phyloP scores from a whole-genome alignment of 1,140 invertebrate species.

The Triops cancriformis region DNA sequence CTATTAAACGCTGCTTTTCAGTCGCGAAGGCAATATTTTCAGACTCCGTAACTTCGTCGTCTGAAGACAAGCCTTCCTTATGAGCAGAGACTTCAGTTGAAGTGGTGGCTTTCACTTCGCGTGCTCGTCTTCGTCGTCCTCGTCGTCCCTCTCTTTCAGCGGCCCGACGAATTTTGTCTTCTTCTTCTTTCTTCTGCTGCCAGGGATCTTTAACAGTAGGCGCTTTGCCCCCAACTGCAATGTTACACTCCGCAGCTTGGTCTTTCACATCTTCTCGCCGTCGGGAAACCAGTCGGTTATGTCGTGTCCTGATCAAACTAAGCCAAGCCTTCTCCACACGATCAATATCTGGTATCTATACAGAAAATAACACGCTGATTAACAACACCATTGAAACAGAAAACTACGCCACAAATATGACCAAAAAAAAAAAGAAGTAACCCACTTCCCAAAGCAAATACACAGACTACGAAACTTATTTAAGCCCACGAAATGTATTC shows the following conservation, averaged over 20 bases:
- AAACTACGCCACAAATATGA: background rate
- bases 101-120: constrained; percentile 49
- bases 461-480: background rate
- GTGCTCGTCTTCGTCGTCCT: constrained; percentile 59
- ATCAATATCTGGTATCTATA: constrained; percentile 64
- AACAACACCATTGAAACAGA: background rate
- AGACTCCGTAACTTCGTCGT: constrained; percentile 85
- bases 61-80: constrained; percentile 91
- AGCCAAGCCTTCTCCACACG: constrained; percentile 68
- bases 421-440: background rate
- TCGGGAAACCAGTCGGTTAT: constrained; percentile 65
- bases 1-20: constrained; percentile 33
- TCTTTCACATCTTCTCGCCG: constrained; percentile 82
- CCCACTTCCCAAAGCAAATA: background rate
- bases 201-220: constrained; percentile 38
- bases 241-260: constrained; percentile 75
- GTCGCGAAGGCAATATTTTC: constrained; percentile 56
- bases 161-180: constrained; percentile 62
- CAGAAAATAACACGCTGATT: constrained; percentile 36
- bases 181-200: constrained; percentile 39
- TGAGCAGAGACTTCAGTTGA: constrained; percentile 48
- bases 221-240: constrained; percentile 18
- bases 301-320: constrained; percentile 58
- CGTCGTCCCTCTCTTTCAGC: constrained; percentile 84
- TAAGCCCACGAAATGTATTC: background rate